phyloP scores from a whole-genome alignment of 2,113 vertebrate genomes.

The Pluvialis apricaria region DNA sequence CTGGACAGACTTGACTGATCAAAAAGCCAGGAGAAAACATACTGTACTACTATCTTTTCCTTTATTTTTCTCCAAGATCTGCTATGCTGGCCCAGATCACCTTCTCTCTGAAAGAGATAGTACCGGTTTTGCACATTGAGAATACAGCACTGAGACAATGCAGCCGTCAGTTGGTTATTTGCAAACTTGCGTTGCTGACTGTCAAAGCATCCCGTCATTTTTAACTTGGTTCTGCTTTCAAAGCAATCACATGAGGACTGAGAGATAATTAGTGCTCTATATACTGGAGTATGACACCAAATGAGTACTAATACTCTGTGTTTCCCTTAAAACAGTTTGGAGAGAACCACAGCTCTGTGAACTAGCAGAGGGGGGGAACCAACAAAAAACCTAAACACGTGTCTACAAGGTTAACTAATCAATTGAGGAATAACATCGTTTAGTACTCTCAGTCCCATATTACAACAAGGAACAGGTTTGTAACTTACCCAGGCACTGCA shows the following conservation, averaged over 20 bases:
- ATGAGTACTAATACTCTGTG: accelerated
- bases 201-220: not conserved
- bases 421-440: not conserved
- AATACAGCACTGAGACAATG: not conserved
- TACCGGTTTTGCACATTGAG: not conserved
- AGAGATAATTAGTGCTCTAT: not conserved
- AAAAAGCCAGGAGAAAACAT: not conserved
- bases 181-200: accelerated
- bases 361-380: not conserved
- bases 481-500: not conserved
- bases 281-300: not conserved
- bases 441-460: not conserved
- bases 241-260: not conserved
- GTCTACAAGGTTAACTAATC: not conserved
- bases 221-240: not conserved
- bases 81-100: not conserved
- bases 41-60: not conserved
- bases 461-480: not conserved
- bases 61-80: not conserved
- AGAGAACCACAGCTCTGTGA: not conserved
- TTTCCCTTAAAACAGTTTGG: not conserved
- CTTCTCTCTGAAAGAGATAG: not conserved
- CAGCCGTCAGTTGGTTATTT: accelerated
- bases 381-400: not conserved
- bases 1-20: not conserved